Base-by-base conservation (phyloP, 2,888 invertebrate genomes). In the Ophioninae sp. region DNA sequence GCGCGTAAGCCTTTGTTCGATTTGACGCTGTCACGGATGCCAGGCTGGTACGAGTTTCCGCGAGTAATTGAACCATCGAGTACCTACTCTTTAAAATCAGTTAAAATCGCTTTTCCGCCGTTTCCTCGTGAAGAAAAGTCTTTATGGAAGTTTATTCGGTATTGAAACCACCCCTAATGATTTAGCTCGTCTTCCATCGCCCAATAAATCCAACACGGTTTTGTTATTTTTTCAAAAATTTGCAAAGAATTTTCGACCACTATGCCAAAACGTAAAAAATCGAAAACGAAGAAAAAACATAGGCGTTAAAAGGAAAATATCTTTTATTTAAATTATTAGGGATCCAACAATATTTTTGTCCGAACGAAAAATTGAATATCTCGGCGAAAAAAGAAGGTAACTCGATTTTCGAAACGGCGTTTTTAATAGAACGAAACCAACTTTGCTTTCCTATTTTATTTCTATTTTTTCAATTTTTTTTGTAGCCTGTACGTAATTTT, bases 1-100 rank as follows among this genome's bases (percentile, higher is more conserved):
- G 61, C 64, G 64, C 73, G 23, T 64, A 79, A 76, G 73, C 76
- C 69, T 67, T 64, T 57, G 41, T 79, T 79, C 41, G 57, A 73
- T 76, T 65, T 73, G 10, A 7, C 59, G 69, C 39, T 62, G 21
- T 21, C 56, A 57, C 61, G 56, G 50, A 41, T 30, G 30, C 75
- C 50, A 50, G 50, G 50, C 68, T 68, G 68, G 79, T 64, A 75
- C 65, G 75, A 64, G 79, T 70, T 79, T 76, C 50, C 6, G 30
- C 57, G 72, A 79, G 72, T 75, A 67, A 72, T 72, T 41, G 67
- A 72, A 61, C 37, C 62, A 30, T 68, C 56, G 67, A 59, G 59
- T 21, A n/a, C 69, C 50, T 21, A n/a, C 69, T 61, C 77, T 73
- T 20, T 10, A 65, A 39, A 61, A 20, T 41, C 7, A 21, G 7